Evolutionary conservation across 2,113 vertebrate genomes (phyloP).

Genomic region (Cololabis saira): DNA sequence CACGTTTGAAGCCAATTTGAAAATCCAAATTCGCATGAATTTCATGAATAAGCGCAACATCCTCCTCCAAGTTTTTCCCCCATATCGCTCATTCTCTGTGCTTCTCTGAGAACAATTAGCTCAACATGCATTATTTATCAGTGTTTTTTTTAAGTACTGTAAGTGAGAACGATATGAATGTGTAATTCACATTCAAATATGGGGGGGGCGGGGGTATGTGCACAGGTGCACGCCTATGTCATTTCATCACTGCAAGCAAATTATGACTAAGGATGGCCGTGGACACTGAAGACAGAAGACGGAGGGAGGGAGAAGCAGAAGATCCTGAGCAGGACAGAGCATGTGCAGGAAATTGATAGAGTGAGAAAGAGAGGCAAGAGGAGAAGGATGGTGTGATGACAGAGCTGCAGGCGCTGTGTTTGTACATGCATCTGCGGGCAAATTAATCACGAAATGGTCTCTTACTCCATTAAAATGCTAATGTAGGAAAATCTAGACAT

Average conservation of each 20-base stretch:
- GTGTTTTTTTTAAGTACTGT: slow-evolving; percentile 25
- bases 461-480: slow-evolving; percentile 82
- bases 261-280: slow-evolving; percentile 21
- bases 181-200: slow-evolving; percentile 42
- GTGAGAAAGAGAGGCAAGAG: slow-evolving; percentile 28
- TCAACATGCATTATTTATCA: slow-evolving; percentile 71
- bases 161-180: slow-evolving; percentile 21
- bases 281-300: slow-evolving; percentile 31
- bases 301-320: slow-evolving; percentile 5
- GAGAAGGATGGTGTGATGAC: slow-evolving; percentile 56
- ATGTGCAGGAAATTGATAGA: slow-evolving; percentile 52
- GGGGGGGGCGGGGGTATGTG: slow-evolving; percentile 46
- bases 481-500: slow-evolving; percentile 75
- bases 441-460: slow-evolving; percentile 71
- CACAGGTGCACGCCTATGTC: slow-evolving; percentile 64
- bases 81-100: slow-evolving; percentile 16
- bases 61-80: slow-evolving; percentile 15
- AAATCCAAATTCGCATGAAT: slow-evolving; percentile 30
- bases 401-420: slow-evolving; percentile 64
- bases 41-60: slow-evolving; percentile 31
- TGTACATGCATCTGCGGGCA: slow-evolving; percentile 71
- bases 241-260: slow-evolving; percentile 75
- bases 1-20: slow-evolving; percentile 28
- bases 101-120: slow-evolving; percentile 45
- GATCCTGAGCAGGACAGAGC: slow-evolving; percentile 22